A percentile compares a stretch with the other conserved stretches of the same genome.
phyloP scores from a whole-genome alignment of 2,113 vertebrate genomes.

The Bungarus multicinctus region DNA sequence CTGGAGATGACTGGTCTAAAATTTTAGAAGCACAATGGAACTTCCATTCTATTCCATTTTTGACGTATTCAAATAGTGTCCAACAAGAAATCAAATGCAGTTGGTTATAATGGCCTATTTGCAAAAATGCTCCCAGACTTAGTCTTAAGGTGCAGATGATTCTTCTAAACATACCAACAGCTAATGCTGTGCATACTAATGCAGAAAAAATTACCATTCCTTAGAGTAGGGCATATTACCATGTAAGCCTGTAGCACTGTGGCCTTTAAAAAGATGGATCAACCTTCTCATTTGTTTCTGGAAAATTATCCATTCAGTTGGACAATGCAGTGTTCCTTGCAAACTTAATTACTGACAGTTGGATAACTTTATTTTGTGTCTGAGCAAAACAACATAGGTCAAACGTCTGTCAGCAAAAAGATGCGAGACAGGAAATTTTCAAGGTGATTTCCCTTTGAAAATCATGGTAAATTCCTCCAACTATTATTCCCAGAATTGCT shows the following conservation, averaged over 20 bases:
- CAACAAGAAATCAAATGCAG: accelerated
- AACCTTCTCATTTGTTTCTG: background rate
- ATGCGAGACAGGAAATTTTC: accelerated
- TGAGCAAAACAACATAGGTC: slow-evolving; percentile 3
- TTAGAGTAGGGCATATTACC: background rate
- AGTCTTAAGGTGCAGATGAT: background rate
- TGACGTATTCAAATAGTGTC: background rate
- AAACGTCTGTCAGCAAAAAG: background rate
- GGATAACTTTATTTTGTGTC: background rate
- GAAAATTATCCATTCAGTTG: background rate
- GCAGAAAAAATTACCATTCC: background rate
- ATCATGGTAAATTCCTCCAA: slow-evolving; percentile 16
- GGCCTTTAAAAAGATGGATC: background rate
- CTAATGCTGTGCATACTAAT: background rate
- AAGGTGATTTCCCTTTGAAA: slow-evolving; percentile 18
- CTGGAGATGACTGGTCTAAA: background rate
- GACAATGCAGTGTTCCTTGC: accelerated
- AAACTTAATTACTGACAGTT: background rate
- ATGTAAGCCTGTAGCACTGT: background rate
- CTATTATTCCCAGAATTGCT: background rate
- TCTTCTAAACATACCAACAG: background rate
- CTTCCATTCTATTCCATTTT: background rate
- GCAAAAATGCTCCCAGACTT: background rate
- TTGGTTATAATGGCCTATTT: accelerated
- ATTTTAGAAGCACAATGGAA: background rate